Evolutionary conservation across 2,888 invertebrate species (phyloP).

Genomic region (Actias luna): DNA sequence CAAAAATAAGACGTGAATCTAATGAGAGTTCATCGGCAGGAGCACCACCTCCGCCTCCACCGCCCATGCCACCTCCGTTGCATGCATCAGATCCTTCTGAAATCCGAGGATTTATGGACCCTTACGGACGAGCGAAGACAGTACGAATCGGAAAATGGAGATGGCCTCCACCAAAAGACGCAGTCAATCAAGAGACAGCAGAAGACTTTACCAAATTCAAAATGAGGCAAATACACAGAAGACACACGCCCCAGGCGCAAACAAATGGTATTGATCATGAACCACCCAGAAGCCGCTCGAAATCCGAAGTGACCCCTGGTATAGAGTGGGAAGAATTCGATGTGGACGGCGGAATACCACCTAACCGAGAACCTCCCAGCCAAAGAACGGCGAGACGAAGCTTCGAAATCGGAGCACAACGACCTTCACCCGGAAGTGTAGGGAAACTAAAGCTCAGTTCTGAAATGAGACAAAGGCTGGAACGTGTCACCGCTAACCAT

Average conservation of each 20-base stretch:
- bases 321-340: constrained; percentile 95
- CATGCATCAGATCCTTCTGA: constrained; percentile 91
- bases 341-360: constrained; percentile 80
- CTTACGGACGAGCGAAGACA: constrained; percentile 96
- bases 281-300: constrained; percentile 64
- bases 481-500: constrained; percentile 94
- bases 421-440: constrained; percentile 92
- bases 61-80: constrained; percentile 93
- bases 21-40: constrained; percentile 67
- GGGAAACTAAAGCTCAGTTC: constrained; percentile 95
- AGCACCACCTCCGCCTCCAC: constrained; percentile 90
- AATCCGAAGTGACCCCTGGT: constrained; percentile 75
- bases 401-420: constrained; percentile 90
- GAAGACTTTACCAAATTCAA: constrained; percentile 95
- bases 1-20: constrained; percentile 62
- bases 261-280: constrained; percentile 68
- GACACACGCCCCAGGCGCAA: constrained; percentile 88
- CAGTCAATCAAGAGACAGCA: constrained; percentile 84
- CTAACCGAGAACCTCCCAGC: constrained; percentile 67
- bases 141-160: constrained; percentile 97
- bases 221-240: constrained; percentile 90
- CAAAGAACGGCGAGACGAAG: constrained; percentile 80
- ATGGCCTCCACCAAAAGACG: constrained; percentile 94
- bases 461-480: constrained; percentile 94
- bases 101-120: constrained; percentile 91